Evolutionary conservation across 1,140 invertebrate species (phyloP).

Genomic region (Drosophila sulfurigaster): DNA sequence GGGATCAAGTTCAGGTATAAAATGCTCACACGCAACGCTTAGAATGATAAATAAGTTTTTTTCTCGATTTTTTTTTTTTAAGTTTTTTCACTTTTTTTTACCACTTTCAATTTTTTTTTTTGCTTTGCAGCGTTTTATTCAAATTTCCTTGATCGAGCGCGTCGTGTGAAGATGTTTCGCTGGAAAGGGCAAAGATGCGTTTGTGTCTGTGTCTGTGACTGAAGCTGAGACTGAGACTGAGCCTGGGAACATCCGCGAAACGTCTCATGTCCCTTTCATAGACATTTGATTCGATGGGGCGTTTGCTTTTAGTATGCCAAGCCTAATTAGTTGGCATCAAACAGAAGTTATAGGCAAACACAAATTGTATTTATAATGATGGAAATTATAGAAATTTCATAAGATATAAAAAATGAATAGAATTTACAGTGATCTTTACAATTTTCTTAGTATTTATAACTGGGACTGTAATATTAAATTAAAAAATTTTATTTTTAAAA

Average conservation of each 20-base stretch:
- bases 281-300: slow-evolving; percentile 46
- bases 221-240: slow-evolving; percentile 70
- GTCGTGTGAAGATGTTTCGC: slow-evolving; percentile 68
- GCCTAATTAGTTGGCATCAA: slow-evolving; percentile 38
- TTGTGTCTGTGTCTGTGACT: slow-evolving; percentile 34
- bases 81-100: slow-evolving; percentile 82
- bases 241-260: slow-evolving; percentile 75
- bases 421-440: no score
- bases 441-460: no score
- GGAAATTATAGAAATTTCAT: neutral
- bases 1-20: slow-evolving; percentile 58
- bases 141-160: slow-evolving; percentile 63
- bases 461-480: no score
- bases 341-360: neutral
- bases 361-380: neutral
- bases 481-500: no score
- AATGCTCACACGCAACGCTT: slow-evolving; percentile 47
- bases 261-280: slow-evolving; percentile 45
- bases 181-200: slow-evolving; percentile 50
- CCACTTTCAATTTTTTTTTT: slow-evolving; percentile 79
- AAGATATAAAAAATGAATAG: no score
- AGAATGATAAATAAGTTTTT: slow-evolving; percentile 81
- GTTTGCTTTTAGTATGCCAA: slow-evolving; percentile 24
- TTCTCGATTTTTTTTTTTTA: slow-evolving; percentile 68
- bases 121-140: slow-evolving; percentile 65